Base-by-base conservation (phyloP, 2,113 vertebrate genomes). In the Polypterus senegalus region DNA sequence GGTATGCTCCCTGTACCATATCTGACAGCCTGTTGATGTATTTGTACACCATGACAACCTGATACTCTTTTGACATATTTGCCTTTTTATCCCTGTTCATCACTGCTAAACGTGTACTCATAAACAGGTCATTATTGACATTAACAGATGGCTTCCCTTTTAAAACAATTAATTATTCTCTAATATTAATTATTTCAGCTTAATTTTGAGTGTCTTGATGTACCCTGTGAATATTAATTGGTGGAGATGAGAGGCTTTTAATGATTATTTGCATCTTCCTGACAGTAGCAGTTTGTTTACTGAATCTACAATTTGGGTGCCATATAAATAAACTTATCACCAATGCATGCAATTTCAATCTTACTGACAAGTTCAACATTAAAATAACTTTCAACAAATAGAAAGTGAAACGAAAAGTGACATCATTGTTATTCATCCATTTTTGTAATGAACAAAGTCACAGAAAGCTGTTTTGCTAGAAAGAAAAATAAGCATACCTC, bases 61-160 rank as follows among this genome's bases (percentile, higher is more conserved):
- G 9, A 51, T 51, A 6, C 6, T 27, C 27, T 7, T 51, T 51
- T 51, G 49, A 51, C 9, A 51, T 9, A 51, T 51, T 9, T 51
- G 49, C 6, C 6, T 51, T 51, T 51, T 51, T 51, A 51, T 51
- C 27, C 27, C 27, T 27, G 27, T 27, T 27, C 27, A 27, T 27
- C 27, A 27, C 27, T 27, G 27, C 27, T 27, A 2, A 55, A 6
- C 5, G 6, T 55, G 10, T 55, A 27, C 9, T 55, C 10, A 11
- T 9, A 58, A 58, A 58, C 9, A 52, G 27, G 27, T 27, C 46
- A 71, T 68, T 47, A 66, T 63, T 76, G 74, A 78, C 67, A 70
- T 74, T 63, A 80, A 74, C 74, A 83, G 77, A 83, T 75, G 72
- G 75, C 72, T 81, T 71, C 55, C 0, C 3, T 57, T 79, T 79